Evolutionary conservation across 2,797 vertebrate species (phyloP).

Genomic region (Myotis myotis): DNA sequence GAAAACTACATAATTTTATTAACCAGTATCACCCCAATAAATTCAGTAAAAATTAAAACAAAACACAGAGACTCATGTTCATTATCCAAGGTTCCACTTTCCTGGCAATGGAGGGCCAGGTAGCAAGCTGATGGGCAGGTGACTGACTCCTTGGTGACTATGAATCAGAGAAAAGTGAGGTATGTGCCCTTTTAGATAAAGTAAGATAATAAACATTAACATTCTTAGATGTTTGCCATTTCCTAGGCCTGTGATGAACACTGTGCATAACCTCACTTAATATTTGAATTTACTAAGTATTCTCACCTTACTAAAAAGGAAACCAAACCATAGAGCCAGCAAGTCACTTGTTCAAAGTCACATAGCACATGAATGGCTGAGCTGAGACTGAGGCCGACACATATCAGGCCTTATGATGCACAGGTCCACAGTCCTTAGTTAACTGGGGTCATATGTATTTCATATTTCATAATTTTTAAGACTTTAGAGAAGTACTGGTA

Average conservation of each 20-base stretch:
- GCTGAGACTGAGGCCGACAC: not conserved
- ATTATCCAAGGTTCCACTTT: not conserved
- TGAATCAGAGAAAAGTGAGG: not conserved
- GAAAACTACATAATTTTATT: not conserved
- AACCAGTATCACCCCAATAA: not conserved
- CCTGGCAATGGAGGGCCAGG: not conserved
- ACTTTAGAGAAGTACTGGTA: not conserved
- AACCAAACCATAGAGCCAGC: not conserved
- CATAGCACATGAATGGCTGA: not conserved
- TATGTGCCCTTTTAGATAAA: not conserved
- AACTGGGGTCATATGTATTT: not conserved
- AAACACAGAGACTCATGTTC: not conserved
- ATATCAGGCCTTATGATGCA: not conserved
- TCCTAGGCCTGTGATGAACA: not conserved
- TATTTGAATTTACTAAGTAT: not conserved
- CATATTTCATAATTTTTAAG: constrained; percentile 19
- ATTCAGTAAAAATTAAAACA: not conserved
- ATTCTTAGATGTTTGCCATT: not conserved
- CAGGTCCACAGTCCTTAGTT: not conserved
- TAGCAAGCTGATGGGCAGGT: not conserved
- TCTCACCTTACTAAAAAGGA: not conserved
- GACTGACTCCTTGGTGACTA: not conserved
- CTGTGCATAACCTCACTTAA: not conserved
- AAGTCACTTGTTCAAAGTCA: not conserved
- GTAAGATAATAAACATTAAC: not conserved